Evolutionary conservation across 2,797 vertebrate genomes (phyloP).

Genomic region (Hapalemur alaotrensis): DNA sequence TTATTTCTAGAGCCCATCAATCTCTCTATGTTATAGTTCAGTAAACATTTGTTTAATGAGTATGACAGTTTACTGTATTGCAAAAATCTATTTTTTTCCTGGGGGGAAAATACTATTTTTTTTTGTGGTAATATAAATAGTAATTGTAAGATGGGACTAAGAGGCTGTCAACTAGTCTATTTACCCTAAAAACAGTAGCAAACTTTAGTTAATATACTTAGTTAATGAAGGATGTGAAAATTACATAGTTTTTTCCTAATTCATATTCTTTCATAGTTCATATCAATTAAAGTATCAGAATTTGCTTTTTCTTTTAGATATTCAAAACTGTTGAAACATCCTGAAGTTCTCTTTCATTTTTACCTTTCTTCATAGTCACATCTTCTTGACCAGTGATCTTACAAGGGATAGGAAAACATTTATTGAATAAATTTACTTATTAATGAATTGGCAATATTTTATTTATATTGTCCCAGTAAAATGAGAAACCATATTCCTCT

Average conservation of each 20-base stretch:
- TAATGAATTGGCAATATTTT: constrained; percentile 69
- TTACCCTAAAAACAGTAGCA: neutral
- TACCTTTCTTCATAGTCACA: neutral
- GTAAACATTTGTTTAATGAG: neutral
- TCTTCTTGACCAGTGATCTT: neutral
- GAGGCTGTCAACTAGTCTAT: neutral
- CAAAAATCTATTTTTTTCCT: neutral
- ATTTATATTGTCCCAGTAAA: constrained; percentile 56
- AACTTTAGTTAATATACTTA: neutral
- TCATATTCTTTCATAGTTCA: neutral
- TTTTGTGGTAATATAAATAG: neutral
- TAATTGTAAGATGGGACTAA: neutral
- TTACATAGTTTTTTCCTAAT: neutral
- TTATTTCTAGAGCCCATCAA: neutral
- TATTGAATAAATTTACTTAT: constrained; percentile 20
- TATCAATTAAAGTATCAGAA: neutral
- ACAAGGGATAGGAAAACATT: neutral
- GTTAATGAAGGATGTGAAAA: neutral
- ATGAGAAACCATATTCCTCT: constrained; percentile 53
- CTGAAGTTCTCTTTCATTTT: neutral
- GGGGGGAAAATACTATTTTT: neutral
- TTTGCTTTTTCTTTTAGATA: neutral
- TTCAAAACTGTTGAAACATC: neutral
- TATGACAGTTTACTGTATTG: neutral
- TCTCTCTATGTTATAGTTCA: neutral